Evolutionary conservation across 1,140 invertebrate species (phyloP), one percentile per base, ranked within the genome.

Genomic region (Rhynchophorus ferrugineus): DNA sequence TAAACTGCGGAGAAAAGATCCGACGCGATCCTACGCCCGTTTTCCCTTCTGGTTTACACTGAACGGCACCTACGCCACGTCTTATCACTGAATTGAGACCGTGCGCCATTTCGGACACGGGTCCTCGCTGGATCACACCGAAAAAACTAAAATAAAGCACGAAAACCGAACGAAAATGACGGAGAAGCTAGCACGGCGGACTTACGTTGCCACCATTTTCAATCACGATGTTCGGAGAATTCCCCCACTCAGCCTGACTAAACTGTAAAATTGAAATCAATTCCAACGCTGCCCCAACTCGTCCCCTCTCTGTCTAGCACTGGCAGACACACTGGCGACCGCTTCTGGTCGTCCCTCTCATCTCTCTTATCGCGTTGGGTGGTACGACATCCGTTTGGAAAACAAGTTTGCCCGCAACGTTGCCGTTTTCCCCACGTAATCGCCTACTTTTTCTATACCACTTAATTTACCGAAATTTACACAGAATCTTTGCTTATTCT

Each of bases 1-100:
- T 91, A 68, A 91, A 91, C 61, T 86, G 80, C 54, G 85, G 84
- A 60, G 87, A 79, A 61, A 90, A 91, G 63, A 89, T 90, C 19
- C 88, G 78, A 38, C 87, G 75, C 42, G 85, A 88, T 24, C 85
- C 86, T 76, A 80, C 76, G 33, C 74, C 76, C 6, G 70, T 73
- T 57, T 76, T 78, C 41, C 73, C 67, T 48, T 72, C 60, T 64
- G 59, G 69, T 52, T 46, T 61, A 39, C 58, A 68, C 60, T 56
- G 66, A 63, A 65, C 52, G 47, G 64, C 58, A 57, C 60, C 67
- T 58, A 70, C 67, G 64, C 68, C 72, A 67, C 71, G 70, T 69
- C 74, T 73, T 64, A 77, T 63, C 66, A 73, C 67, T 13, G 76
- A 68, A 60, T 70, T 73, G 52, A 75, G 63, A 49, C 75, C 75